A percentile compares a stretch with the other conserved stretches of the same genome.
Evolutionary conservation across 2,888 invertebrate genomes (phyloP).

Genomic region (Stenodera caucasica): DNA sequence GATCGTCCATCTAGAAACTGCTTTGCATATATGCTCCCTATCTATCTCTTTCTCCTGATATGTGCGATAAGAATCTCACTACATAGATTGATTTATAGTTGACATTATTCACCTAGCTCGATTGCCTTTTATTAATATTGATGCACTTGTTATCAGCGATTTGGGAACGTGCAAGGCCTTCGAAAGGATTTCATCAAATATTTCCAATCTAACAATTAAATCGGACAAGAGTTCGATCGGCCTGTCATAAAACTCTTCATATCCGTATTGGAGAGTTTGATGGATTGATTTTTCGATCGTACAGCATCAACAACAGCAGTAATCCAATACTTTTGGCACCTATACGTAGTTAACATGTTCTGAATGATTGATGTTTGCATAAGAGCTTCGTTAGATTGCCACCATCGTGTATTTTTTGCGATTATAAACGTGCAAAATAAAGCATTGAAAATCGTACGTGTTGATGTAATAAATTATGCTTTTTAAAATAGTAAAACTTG

Average conservation of each 20-base stretch:
- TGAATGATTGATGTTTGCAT: constrained; percentile 26
- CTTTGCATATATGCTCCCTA: constrained; percentile 32
- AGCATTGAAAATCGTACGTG: constrained; percentile 13
- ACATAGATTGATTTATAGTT: constrained; percentile 34
- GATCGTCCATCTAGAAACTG: constrained; percentile 33
- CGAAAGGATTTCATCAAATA: too few relatives aligned
- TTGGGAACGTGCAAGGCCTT: constrained; percentile 9
- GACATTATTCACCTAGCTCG: constrained; percentile 30
- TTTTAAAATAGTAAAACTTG: constrained; percentile 16
- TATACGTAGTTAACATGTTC: constrained; percentile 20
- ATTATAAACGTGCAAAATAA: too few relatives aligned
- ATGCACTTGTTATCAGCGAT: constrained; percentile 33
- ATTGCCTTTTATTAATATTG: constrained; percentile 40
- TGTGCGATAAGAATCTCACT: constrained; percentile 33
- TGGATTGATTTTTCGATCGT: constrained; percentile 18
- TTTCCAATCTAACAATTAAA: too few relatives aligned
- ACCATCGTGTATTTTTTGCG: constrained; percentile 13
- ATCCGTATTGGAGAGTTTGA: constrained; percentile 13
- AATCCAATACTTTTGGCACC: not conserved
- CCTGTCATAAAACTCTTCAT: not conserved
- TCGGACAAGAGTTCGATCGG: not conserved
- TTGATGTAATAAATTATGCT: constrained; percentile 27
- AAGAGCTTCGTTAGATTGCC: constrained; percentile 9
- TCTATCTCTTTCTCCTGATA: not conserved
- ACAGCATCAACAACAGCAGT: not conserved